Evolutionary conservation across 2,797 vertebrate species (phyloP).

Genomic region (Simalia tracyae): DNA sequence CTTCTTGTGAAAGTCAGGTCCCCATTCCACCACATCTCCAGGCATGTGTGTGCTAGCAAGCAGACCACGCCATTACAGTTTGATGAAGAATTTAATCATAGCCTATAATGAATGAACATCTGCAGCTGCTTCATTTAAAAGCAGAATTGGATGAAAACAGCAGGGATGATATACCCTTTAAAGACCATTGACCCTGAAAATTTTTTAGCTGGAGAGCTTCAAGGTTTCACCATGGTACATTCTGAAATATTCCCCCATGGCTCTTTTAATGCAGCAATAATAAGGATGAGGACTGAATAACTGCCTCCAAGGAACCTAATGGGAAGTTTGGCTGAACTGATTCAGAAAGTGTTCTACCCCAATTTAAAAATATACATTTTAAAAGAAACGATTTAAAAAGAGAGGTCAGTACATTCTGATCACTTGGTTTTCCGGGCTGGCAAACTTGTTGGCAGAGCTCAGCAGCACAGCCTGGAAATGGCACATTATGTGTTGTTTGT

Average conservation of each 20-base stretch:
- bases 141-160: neutral
- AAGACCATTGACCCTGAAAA: neutral
- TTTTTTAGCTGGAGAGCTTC: neutral
- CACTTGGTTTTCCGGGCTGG: neutral
- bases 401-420: neutral
- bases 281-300: neutral
- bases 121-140: neutral
- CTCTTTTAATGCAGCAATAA: neutral
- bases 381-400: neutral
- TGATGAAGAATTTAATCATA: neutral
- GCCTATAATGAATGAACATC: neutral
- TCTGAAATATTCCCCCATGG: neutral
- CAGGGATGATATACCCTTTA: neutral
- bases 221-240: neutral
- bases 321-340: neutral
- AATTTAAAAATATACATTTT: no score
- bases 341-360: neutral
- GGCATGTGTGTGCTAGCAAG: neutral
- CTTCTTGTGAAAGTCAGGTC: neutral
- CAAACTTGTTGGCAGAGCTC: neutral
- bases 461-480: neutral
- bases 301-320: neutral
- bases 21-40: neutral
- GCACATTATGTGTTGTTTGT: neutral
- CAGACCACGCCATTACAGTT: neutral